These are phyloP conservation scores for Prinia subflava DNA, from an alignment of 2,113 vertebrate genomes.

Conservation along the genomic window DNA sequence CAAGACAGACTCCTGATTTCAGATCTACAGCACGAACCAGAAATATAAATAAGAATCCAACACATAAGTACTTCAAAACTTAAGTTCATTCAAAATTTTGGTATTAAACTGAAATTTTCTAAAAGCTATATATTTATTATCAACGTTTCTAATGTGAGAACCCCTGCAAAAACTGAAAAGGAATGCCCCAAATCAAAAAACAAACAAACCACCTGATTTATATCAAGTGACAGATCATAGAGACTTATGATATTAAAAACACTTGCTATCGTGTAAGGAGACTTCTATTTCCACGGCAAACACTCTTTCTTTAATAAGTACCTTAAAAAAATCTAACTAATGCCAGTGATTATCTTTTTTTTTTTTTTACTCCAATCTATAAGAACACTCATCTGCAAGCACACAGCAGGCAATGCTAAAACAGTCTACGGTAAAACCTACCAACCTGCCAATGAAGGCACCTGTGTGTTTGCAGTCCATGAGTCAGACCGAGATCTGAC, in stretches of 20 bases:
- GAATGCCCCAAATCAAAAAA: background rate
- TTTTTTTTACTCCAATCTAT: background rate
- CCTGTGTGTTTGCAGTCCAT: background rate
- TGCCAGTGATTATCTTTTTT: background rate
- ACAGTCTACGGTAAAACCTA: background rate
- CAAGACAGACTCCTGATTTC: background rate
- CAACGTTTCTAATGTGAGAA: accelerated
- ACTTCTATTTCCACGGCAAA: background rate
- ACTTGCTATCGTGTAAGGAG: background rate
- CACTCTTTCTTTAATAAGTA: background rate
- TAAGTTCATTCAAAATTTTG: background rate
- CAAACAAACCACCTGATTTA: background rate
- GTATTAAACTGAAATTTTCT: background rate
- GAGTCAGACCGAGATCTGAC: accelerated
- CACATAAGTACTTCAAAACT: background rate
- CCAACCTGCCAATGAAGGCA: accelerated
- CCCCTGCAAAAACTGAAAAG: background rate
- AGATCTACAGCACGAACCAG: background rate
- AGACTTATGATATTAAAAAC: background rate
- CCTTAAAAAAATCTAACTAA: background rate
- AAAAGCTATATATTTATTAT: background rate
- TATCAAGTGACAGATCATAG: background rate
- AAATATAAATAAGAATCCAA: background rate
- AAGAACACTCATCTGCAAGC: background rate
- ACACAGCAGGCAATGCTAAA: background rate